Evolutionary conservation across 2,113 vertebrate species (phyloP).

Genomic region (Stegastes partitus): DNA sequence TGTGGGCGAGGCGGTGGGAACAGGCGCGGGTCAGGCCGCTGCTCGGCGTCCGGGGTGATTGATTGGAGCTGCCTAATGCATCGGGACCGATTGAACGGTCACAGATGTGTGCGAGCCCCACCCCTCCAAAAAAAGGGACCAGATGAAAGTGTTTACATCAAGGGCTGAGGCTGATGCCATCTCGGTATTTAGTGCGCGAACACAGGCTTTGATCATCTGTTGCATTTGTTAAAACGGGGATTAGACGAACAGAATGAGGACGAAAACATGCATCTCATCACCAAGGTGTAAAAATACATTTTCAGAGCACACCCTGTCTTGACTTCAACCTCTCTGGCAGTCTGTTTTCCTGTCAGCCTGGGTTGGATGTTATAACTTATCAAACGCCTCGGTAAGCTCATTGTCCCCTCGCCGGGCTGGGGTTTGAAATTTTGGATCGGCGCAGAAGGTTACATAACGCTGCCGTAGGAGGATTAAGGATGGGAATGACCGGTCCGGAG

Average conservation of each 20-base stretch:
- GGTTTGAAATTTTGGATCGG: slow-evolving; percentile 24
- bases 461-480: slow-evolving; percentile 51
- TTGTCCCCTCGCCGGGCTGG: slow-evolving; percentile 37
- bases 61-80: slow-evolving; percentile 63
- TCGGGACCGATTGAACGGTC: slow-evolving; percentile 61
- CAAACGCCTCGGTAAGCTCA: slow-evolving; percentile 43
- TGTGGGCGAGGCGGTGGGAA: slow-evolving; percentile 46
- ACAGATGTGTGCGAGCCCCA: slow-evolving; percentile 70
- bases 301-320: neutral
- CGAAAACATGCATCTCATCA: neutral
- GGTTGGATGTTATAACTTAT: slow-evolving; percentile 60
- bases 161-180: slow-evolving; percentile 10
- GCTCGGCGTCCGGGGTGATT: slow-evolving; percentile 47
- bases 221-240: too few species aligned
- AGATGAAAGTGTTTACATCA: slow-evolving; percentile 55
- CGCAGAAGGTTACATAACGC: slow-evolving; percentile 65
- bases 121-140: slow-evolving; percentile 16
- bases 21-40: slow-evolving; percentile 36
- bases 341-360: slow-evolving; percentile 29
- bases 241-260: neutral
- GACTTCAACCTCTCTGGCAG: slow-evolving; percentile 12
- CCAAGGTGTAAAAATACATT: slow-evolving; percentile 2
- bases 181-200: too few species aligned
- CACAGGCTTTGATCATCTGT: too few species aligned
- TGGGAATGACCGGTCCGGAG: slow-evolving; percentile 57